Percentiles rank a stretch among this genome's conserved stretches.
phyloP scores from a whole-genome alignment of 23 tunicate genomes.

The Ascidia mentula region DNA sequence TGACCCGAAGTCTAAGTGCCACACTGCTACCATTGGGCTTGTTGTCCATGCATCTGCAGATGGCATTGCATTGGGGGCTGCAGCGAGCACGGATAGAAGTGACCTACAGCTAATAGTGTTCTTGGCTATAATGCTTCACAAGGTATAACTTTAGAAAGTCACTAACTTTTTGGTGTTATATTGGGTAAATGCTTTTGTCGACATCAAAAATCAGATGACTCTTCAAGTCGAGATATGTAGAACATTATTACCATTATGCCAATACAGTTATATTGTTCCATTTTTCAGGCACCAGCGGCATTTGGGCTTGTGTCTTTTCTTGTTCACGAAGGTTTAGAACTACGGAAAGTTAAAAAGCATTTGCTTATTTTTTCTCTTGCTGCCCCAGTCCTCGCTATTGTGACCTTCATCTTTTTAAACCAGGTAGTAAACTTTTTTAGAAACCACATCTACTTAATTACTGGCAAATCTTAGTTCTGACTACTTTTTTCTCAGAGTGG shows the following conservation, averaged over 20 bases:
- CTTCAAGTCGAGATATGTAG: background rate
- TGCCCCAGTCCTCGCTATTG: conserved; percentile 86
- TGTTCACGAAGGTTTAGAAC: conserved; percentile 84
- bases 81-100: conserved; percentile 76
- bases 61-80: conserved; percentile 96
- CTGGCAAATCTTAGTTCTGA: background rate
- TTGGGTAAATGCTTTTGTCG: too few relatives aligned
- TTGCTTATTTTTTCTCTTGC: conserved; percentile 82
- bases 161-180: too few relatives aligned
- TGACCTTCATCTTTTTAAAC: conserved; percentile 59
- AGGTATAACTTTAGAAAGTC: conserved; percentile 26
- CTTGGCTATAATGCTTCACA: conserved; percentile 97
- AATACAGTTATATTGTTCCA: too few relatives aligned
- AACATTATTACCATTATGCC: too few relatives aligned
- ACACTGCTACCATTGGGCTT: conserved; percentile 91
- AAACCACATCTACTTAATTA: background rate
- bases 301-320: conserved; percentile 95
- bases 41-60: conserved; percentile 99
- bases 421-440: conserved; percentile 34
- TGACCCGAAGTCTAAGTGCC: conserved; percentile 60
- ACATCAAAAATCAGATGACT: background rate
- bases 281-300: conserved; percentile 94
- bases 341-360: conserved; percentile 66
- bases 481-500: conserved; percentile 27
- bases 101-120: conserved; percentile 94